These are phyloP conservation scores for Syngnathus scovelli DNA, from an alignment of 2,113 vertebrate genomes.

Conservation along the genomic window DNA sequence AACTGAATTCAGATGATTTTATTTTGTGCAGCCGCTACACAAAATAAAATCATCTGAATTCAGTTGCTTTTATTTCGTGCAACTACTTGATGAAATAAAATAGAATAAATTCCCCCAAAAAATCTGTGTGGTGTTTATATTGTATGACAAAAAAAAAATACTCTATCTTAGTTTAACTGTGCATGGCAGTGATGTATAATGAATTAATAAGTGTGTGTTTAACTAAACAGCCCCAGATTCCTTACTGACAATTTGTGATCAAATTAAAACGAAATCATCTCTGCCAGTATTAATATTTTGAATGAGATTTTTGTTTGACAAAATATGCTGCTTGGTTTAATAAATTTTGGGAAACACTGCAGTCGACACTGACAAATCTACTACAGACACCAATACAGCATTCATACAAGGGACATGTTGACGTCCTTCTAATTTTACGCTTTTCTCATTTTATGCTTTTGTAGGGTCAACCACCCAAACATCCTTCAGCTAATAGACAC, in stretches of 20 bases:
- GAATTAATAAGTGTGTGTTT: not conserved
- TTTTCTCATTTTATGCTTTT: slow-evolving; percentile 20
- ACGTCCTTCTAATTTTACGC: not conserved
- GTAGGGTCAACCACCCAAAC: slow-evolving; percentile 80
- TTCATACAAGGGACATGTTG: not conserved
- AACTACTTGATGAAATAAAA: too few species aligned
- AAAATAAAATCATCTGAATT: too few species aligned
- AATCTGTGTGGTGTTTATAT: too few species aligned
- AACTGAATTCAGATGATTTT: too few species aligned
- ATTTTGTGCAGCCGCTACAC: too few species aligned
- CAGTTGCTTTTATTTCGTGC: too few species aligned
- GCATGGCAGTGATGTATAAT: too few species aligned
- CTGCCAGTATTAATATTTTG: too few species aligned
- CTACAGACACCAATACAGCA: not conserved
- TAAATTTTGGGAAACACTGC: not conserved
- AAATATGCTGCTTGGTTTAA: not conserved
- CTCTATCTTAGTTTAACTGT: too few species aligned
- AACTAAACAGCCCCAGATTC: not conserved
- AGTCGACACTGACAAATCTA: not conserved
- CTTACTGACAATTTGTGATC: not conserved
- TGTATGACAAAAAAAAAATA: too few species aligned
- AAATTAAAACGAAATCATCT: not conserved
- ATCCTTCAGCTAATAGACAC: slow-evolving; percentile 82
- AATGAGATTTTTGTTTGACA: not conserved
- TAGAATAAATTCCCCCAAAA: too few species aligned